Conservation (phyloP, 2,797 vertebrate genomes). For the Ataeniobius toweri region DNA sequence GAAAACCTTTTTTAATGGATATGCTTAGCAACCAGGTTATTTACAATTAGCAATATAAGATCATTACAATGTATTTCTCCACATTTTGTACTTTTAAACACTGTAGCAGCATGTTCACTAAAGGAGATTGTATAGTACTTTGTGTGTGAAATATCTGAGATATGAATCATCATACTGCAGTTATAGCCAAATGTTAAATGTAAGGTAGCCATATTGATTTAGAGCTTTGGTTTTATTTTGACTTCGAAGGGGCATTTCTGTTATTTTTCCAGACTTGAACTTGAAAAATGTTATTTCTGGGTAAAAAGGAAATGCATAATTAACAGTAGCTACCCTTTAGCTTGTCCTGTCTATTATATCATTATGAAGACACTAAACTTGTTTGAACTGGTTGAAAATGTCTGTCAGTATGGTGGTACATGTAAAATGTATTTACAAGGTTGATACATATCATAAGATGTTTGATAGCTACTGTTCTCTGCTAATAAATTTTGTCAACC, state of each 20-base stretch:
- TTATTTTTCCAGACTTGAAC: too few relatives aligned
- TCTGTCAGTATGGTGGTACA: background rate
- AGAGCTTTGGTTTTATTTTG: background rate
- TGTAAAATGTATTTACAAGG: background rate
- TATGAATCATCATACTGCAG: background rate
- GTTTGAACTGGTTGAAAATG: background rate
- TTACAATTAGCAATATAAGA: background rate
- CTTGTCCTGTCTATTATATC: background rate
- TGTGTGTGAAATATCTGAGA: background rate
- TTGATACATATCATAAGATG: background rate
- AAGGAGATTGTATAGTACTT: background rate
- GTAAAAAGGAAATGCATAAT: background rate
- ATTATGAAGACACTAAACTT: background rate
- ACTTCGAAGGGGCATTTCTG: background rate
- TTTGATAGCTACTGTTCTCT: background rate
- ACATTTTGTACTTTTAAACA: conserved; percentile 1
- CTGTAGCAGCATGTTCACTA: background rate
- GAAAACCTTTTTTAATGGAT: too few relatives aligned
- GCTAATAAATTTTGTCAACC: background rate
- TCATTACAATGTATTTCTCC: background rate
- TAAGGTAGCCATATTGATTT: background rate
- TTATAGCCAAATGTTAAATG: background rate
- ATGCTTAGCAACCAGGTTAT: background rate
- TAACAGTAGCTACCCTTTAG: background rate
- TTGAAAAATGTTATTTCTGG: background rate